Evolutionary conservation across 2,888 invertebrate species (phyloP).

Genomic region (Gortyna flavago): DNA sequence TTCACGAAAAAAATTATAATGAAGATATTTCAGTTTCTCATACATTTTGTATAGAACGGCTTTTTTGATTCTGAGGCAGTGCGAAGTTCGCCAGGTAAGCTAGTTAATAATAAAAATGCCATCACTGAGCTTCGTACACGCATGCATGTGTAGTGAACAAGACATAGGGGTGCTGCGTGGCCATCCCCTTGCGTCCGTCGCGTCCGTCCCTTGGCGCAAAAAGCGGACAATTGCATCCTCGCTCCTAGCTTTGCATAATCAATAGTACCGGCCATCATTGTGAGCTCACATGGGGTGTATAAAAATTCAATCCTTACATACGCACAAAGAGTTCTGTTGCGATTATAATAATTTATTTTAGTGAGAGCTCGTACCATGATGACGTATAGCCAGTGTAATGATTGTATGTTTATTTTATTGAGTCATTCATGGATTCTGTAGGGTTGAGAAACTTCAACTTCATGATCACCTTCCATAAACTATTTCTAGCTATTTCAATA

Average conservation of each 20-base stretch:
- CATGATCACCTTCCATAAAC: not conserved
- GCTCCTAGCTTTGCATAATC: slow-evolving; percentile 86
- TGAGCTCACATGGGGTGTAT: slow-evolving; percentile 75
- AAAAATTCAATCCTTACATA: slow-evolving; percentile 57
- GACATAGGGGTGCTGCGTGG: slow-evolving; percentile 66
- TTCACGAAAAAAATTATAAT: no score
- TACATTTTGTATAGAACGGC: no score
- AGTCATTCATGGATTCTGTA: not conserved
- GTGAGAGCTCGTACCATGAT: slow-evolving; percentile 12
- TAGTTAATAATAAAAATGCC: slow-evolving; percentile 44
- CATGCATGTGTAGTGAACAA: slow-evolving; percentile 51
- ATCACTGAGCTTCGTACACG: slow-evolving; percentile 22
- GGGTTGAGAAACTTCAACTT: no score
- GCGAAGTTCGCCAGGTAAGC: no score
- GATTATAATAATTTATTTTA: slow-evolving; percentile 52
- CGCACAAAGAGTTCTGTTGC: slow-evolving; percentile 47
- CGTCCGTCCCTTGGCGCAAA: slow-evolving; percentile 80
- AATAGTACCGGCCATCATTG: slow-evolving; percentile 81
- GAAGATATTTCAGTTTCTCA: no score
- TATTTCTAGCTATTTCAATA: not conserved
- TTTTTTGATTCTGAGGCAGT: no score
- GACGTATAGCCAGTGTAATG: slow-evolving; percentile 7
- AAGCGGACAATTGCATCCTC: slow-evolving; percentile 85
- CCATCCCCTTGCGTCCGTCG: slow-evolving; percentile 75
- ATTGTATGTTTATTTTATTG: slow-evolving; percentile 8